These are phyloP conservation scores for Anseranas semipalmata DNA, from an alignment of 2,113 vertebrate genomes.

Conservation along the genomic window DNA sequence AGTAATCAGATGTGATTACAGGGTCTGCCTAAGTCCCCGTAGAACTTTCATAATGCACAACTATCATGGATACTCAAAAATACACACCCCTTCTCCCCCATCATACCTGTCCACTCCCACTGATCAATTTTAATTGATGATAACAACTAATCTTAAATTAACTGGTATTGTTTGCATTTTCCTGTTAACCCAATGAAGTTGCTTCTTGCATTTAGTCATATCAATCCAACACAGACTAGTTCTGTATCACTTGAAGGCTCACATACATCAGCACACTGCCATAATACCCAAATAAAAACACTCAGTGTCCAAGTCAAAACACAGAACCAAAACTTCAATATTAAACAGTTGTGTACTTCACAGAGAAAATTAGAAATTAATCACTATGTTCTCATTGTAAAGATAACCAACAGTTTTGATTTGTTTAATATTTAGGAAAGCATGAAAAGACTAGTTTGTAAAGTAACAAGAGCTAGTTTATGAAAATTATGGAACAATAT, in stretches of 20 bases:
- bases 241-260: not conserved
- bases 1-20: not conserved
- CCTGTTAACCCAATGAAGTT: not conserved
- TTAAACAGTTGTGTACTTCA: not conserved
- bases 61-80: not conserved
- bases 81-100: not conserved
- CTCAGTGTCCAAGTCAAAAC: not conserved
- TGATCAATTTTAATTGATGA: not conserved
- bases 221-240: not conserved
- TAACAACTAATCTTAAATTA: not conserved
- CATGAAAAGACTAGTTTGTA: not conserved
- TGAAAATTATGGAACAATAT: not conserved
- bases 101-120: not conserved
- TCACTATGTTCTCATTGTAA: not conserved
- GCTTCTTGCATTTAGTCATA: not conserved
- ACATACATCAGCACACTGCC: not conserved
- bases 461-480: not conserved
- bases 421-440: not conserved
- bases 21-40: not conserved
- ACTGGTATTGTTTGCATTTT: not conserved
- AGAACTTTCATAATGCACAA: not conserved
- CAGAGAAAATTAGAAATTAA: not conserved
- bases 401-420: not conserved
- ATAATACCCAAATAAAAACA: not conserved
- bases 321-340: not conserved